Conservation (phyloP, 2,888 invertebrate genomes). For the Mesopsocus fuscifrons region DNA sequence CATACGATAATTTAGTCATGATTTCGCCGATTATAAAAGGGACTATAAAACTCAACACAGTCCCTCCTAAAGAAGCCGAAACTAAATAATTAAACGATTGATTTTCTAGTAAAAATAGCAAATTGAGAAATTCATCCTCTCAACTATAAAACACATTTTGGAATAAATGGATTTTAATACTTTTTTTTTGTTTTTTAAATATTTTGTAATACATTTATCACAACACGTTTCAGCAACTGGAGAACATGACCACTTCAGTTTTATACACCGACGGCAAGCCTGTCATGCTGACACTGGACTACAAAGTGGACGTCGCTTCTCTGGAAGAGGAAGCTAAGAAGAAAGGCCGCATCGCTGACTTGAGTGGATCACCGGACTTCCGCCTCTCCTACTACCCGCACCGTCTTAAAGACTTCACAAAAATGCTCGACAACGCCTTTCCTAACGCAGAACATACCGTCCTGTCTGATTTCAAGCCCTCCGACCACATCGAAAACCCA, state of each 20-base stretch:
- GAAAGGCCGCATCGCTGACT: constrained; percentile 17
- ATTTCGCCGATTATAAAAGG: no score
- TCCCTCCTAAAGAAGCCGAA: neutral
- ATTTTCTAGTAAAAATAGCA: constrained; percentile 12
- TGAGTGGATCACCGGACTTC: constrained; percentile 42
- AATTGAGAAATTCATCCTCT: no score
- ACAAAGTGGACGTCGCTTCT: constrained; percentile 43
- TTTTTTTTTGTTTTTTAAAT: constrained; percentile 17
- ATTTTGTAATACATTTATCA: no score
- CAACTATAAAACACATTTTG: no score
- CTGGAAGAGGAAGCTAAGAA: constrained; percentile 23
- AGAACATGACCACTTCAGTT: constrained; percentile 30
- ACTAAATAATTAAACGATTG: neutral
- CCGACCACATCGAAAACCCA: constrained; percentile 41
- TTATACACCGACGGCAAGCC: constrained; percentile 59
- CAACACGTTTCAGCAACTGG: neutral
- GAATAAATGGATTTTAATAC: no score
- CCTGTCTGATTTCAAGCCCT: constrained; percentile 62
- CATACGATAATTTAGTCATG: neutral
- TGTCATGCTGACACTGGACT: constrained; percentile 62
- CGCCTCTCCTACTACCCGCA: constrained; percentile 80
- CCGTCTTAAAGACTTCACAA: constrained; percentile 45
- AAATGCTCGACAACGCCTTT: constrained; percentile 52
- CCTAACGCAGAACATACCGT: constrained; percentile 42
- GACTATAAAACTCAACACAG: no score